A percentile compares a stretch with the other conserved stretches of the same genome.
These are phyloP conservation scores for Eupithecia centaureata DNA, from an alignment of 2,888 invertebrate genomes.

Conservation along the genomic window DNA sequence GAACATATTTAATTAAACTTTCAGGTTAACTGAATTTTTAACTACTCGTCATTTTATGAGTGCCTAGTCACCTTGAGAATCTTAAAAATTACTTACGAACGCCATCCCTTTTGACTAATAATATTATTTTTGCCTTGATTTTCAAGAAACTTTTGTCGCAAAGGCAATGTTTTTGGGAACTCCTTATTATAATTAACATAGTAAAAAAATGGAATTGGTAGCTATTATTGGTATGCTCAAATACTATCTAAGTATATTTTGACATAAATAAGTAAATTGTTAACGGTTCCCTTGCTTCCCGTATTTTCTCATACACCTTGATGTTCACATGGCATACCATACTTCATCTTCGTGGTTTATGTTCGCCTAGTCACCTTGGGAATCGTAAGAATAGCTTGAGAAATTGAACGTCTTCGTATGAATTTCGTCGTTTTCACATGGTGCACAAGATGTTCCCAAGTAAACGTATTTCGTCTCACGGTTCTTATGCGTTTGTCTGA, in stretches of 20 bases:
- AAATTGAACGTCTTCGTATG: conserved; percentile 23
- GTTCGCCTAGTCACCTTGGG: conserved; percentile 18
- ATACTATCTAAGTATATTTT: background rate
- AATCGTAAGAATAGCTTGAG: conserved; percentile 17
- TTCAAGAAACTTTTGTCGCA: background rate
- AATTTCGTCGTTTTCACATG: conserved; percentile 14
- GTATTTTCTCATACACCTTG: background rate
- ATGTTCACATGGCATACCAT: conserved; percentile 9
- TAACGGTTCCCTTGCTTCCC: background rate
- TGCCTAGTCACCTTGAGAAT: conserved; percentile 34
- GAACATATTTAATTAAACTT: background rate
- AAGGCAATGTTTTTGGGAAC: too few species aligned
- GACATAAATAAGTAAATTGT: background rate
- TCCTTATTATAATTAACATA: too few species aligned
- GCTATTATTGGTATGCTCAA: background rate
- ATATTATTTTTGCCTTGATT: background rate
- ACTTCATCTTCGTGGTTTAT: conserved; percentile 8
- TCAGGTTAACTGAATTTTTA: background rate
- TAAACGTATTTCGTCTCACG: conserved; percentile 23
- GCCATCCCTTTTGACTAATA: background rate
- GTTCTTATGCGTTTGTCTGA: conserved; percentile 8
- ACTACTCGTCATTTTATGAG: conserved; percentile 1
- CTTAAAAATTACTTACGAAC: conserved; percentile 17
- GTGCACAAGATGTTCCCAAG: conserved; percentile 20
- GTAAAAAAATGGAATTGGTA: background rate